A percentile compares a stretch with the other conserved stretches of the same genome.
Conservation (phyloP, 2,797 vertebrate genomes). For the Typhlichthys eigenmanni region DNA sequence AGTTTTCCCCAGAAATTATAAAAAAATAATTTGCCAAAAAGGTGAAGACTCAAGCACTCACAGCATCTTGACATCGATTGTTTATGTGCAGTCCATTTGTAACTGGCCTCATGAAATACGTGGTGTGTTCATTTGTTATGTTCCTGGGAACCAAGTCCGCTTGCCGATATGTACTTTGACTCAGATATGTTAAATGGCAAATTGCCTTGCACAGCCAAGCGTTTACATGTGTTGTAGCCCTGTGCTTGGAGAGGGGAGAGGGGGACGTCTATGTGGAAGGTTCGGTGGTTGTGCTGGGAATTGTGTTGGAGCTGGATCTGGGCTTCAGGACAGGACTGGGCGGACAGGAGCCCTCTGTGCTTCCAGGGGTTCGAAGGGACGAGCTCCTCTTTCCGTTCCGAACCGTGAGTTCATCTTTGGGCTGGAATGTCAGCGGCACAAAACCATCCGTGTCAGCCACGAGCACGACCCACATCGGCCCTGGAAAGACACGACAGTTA, state of each 20-base stretch:
- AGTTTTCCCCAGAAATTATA: slow-evolving; percentile 2
- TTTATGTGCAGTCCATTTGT: neutral
- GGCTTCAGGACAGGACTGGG: slow-evolving; percentile 55
- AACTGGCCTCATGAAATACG: too few relatives aligned
- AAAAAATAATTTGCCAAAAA: slow-evolving; percentile 30
- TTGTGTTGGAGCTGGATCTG: slow-evolving; percentile 12
- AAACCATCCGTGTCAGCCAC: slow-evolving; percentile 89
- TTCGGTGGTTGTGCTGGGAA: neutral
- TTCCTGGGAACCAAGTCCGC: too few relatives aligned
- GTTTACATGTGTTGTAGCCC: slow-evolving; percentile 21
- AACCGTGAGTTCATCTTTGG: slow-evolving; percentile 83
- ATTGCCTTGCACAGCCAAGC: neutral
- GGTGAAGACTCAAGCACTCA: neutral
- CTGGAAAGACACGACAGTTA: slow-evolving; percentile 62
- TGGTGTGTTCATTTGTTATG: neutral
- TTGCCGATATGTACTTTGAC: slow-evolving; percentile 1
- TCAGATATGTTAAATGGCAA: fast-evolving
- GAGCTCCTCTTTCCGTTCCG: slow-evolving; percentile 81
- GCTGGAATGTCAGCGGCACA: slow-evolving; percentile 84
- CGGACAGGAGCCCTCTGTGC: slow-evolving; percentile 55
- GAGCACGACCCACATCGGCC: slow-evolving; percentile 88
- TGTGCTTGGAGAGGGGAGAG: slow-evolving; percentile 18
- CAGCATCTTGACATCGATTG: neutral
- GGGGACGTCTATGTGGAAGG: neutral
- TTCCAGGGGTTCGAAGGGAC: slow-evolving; percentile 44